Percentiles rank a stretch among this genome's conserved stretches.
Conservation (phyloP, 2,113 vertebrate genomes). For the Verasper variegatus region DNA sequence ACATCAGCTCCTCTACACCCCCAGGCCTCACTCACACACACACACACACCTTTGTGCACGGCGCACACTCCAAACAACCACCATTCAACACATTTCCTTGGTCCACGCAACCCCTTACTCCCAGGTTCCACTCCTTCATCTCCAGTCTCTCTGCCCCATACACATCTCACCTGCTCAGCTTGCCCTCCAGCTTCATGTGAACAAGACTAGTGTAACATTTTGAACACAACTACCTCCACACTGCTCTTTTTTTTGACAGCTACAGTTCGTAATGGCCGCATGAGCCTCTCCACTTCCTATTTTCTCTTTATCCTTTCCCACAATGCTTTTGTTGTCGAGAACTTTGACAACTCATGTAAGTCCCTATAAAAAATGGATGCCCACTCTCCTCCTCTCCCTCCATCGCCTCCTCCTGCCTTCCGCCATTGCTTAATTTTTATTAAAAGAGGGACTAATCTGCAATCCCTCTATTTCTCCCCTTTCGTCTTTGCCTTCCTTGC, state of each 20-base stretch:
- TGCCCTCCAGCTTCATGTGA: slow-evolving; percentile 44
- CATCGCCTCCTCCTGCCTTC: neutral
- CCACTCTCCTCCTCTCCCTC: neutral
- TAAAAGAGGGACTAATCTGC: slow-evolving; percentile 35
- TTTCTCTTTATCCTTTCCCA: slow-evolving; percentile 31
- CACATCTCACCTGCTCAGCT: slow-evolving; percentile 29
- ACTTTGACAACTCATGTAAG: slow-evolving; percentile 60
- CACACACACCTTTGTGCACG: neutral
- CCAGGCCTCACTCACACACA: slow-evolving; percentile 16
- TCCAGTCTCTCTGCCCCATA: neutral
- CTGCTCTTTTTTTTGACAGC: slow-evolving; percentile 28
- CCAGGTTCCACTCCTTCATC: neutral
- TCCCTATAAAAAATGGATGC: slow-evolving; percentile 63
- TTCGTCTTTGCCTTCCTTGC: slow-evolving; percentile 12
- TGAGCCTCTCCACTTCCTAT: slow-evolving; percentile 36
- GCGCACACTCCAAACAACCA: slow-evolving; percentile 18
- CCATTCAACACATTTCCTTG: slow-evolving; percentile 36
- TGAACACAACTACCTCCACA: slow-evolving; percentile 42
- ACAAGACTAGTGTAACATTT: slow-evolving; percentile 54
- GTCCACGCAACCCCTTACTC: neutral
- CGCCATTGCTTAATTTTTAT: slow-evolving; percentile 23
- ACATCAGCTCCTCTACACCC: slow-evolving; percentile 39
- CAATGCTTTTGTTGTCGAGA: slow-evolving; percentile 43
- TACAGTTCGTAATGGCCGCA: slow-evolving; percentile 3
- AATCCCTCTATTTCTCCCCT: slow-evolving; percentile 3